Evolutionary conservation across 2,888 invertebrate species (phyloP).

Genomic region (Lycocerus yunnanus): DNA sequence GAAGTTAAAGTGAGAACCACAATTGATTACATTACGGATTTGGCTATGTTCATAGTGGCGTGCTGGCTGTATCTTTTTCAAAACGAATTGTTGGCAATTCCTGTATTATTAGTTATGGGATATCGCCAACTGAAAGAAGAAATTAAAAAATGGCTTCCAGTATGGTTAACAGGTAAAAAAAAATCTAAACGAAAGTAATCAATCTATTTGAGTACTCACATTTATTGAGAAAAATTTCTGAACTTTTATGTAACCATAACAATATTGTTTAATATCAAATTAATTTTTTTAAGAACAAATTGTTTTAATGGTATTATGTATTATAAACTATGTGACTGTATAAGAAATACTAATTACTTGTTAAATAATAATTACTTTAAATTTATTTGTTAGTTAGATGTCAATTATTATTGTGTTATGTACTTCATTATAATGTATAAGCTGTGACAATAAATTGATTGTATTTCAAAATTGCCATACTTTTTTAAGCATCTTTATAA

Average conservation of each 20-base stretch:
- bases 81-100: constrained; percentile 79
- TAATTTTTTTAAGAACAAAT: background rate
- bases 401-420: background rate
- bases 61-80: constrained; percentile 83
- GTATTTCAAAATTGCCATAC: background rate
- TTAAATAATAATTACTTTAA: background rate
- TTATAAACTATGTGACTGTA: background rate
- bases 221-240: background rate
- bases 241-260: background rate
- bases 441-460: background rate
- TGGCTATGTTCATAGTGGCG: constrained; percentile 75
- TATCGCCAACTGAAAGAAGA: constrained; percentile 77
- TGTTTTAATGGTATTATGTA: background rate
- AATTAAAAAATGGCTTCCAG: constrained; percentile 62
- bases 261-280: background rate
- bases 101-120: constrained; percentile 74
- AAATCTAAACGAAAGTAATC: constrained; percentile 21
- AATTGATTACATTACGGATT: constrained; percentile 74
- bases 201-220: background rate
- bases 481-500: background rate
- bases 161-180: constrained; percentile 58
- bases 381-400: background rate
- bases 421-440: background rate
- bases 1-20: constrained; percentile 70
- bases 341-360: background rate